Evolutionary conservation across 1,140 invertebrate genomes (phyloP).

Genomic region (Panulirus ornatus): DNA sequence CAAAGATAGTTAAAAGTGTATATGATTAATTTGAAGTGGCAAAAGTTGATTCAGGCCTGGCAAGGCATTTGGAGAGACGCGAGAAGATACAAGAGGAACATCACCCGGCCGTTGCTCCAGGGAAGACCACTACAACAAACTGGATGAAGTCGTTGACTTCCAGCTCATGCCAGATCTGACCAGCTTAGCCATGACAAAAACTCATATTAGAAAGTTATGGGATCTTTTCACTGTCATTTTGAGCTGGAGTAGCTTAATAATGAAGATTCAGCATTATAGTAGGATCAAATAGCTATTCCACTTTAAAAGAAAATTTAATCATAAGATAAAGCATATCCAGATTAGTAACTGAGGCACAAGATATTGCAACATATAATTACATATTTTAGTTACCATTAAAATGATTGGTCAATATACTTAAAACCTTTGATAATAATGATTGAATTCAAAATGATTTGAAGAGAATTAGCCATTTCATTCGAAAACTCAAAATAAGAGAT

Average conservation of each 20-base stretch:
- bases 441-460: too few relatives aligned
- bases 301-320: not conserved
- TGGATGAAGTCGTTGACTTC: not conserved
- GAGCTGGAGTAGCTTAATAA: not conserved
- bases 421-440: too few relatives aligned
- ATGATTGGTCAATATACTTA: too few relatives aligned
- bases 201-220: not conserved
- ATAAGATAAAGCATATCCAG: constrained; percentile 12
- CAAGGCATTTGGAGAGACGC: not conserved
- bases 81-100: not conserved
- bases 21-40: not conserved
- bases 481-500: too few relatives aligned
- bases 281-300: not conserved
- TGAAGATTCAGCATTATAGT: too few relatives aligned
- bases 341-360: constrained; percentile 31
- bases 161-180: not conserved
- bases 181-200: not conserved
- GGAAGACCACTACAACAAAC: not conserved
- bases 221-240: not conserved
- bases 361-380: too few relatives aligned
- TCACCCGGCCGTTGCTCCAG: not conserved
- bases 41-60: not conserved
- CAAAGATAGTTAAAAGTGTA: not conserved
- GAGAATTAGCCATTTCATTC: too few relatives aligned
- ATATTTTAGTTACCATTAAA: too few relatives aligned